Evolutionary conservation across 1,140 invertebrate species (phyloP).

Genomic region (Cydia strobilella): DNA sequence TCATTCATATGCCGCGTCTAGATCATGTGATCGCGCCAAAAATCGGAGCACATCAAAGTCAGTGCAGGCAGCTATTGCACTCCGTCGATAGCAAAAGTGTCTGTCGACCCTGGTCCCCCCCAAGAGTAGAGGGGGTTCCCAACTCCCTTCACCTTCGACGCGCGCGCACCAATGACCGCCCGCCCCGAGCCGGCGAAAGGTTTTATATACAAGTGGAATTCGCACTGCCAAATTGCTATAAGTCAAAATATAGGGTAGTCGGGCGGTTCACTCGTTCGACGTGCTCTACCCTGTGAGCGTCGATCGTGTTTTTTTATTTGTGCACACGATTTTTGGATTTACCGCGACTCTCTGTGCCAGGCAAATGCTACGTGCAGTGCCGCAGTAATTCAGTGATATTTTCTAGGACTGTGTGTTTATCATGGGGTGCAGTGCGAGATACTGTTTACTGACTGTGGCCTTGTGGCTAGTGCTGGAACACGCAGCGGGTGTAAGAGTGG

Average conservation of each 20-base stretch:
- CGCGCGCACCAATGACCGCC: conserved; percentile 70
- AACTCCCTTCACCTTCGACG: conserved; percentile 76
- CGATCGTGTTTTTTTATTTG: conserved; percentile 36
- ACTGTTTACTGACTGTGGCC: conserved; percentile 75
- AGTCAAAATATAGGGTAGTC: conserved; percentile 81
- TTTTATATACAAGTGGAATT: conserved; percentile 80
- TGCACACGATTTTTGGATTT: conserved; percentile 48
- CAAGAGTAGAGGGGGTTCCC: conserved; percentile 58
- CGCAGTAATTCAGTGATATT: conserved; percentile 50
- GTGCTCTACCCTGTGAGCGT: conserved; percentile 49
- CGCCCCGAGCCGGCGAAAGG: conserved; percentile 76
- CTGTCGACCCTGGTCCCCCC: conserved; percentile 69
- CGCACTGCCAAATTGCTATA: conserved; percentile 77
- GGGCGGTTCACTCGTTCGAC: conserved; percentile 70
- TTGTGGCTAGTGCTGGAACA: conserved; percentile 76
- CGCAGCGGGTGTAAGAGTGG: conserved; percentile 73
- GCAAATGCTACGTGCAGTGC: conserved; percentile 68
- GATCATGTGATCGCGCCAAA: conserved; percentile 46
- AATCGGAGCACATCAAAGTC: conserved; percentile 48
- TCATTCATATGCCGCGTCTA: not conserved
- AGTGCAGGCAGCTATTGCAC: conserved; percentile 56
- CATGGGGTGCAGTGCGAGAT: conserved; percentile 76
- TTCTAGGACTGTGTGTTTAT: conserved; percentile 57
- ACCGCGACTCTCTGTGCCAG: conserved; percentile 46
- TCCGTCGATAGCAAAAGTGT: conserved; percentile 75